Evolutionary conservation across 2,888 invertebrate species (phyloP), one percentile per base, ranked within the genome.

Genomic region (Corythucha ciliata): DNA sequence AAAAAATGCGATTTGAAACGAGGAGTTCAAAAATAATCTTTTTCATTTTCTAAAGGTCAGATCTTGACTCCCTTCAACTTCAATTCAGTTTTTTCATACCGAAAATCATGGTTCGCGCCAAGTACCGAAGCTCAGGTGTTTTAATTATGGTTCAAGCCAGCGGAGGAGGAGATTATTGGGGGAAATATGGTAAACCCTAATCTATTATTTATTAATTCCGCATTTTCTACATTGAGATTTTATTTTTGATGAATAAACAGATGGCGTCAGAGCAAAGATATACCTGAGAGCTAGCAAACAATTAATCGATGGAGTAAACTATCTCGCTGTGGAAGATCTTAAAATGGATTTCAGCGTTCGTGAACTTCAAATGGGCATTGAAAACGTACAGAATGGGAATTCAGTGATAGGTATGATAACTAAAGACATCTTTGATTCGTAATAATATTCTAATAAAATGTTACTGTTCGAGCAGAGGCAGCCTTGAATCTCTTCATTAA

Each of bases 91-190:
- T 87, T 62, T 80, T 77, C 65, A 83, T 88, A 59, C 86, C 87
- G 5, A 81, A 79, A 68, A 87, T 88, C 65, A 77, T 79, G 63
- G 85, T 81, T 4, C 77, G 76, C 62, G 86, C 87, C 0, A 80
- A 81, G 62, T 88, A 87, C 69, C 79, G 83, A 60, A 87, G 87
- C 18, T 82, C 82, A 6, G 88, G 88, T 6, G 76, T 85, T 6
- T 72, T 88, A 50, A 79, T 88, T 60, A 72, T 87, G 55, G 81
- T 88, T 0, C 80, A 84, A 60, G 87, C 88, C 6, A 83, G 85
- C 0, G 87, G 88, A 3, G 84, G 85, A 44, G 88, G 88, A 3
- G 86, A 88, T 66, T 88, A 88, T 68, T 88, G 87, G 87, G 88
- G 88, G 51, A 85, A 87, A 70, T 88, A 88, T 63, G 84, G 88